Conservation (phyloP, 2,113 vertebrate genomes). For the Amphiprion percula region DNA sequence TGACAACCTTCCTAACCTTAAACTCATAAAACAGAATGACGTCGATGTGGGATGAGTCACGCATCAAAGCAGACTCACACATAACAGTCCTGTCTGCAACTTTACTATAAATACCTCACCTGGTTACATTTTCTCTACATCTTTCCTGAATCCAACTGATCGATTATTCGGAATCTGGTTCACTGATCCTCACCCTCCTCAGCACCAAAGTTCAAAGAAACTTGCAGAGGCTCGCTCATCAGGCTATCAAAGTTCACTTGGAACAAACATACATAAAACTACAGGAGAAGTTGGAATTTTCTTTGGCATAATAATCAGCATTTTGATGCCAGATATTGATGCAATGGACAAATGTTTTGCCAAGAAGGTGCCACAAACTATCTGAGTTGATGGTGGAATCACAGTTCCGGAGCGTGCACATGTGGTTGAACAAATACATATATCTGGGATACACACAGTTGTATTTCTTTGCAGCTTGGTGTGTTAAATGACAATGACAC, state of each 20-base stretch:
- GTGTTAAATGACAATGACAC: conserved; percentile 79
- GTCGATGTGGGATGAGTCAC: conserved; percentile 44
- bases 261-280: conserved; percentile 6
- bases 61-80: conserved; percentile 47
- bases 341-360: conserved; percentile 57
- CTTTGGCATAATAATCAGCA: conserved; percentile 18
- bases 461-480: conserved; percentile 39
- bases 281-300: conserved; percentile 24
- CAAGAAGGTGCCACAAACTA: conserved; percentile 61
- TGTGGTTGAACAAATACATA: conserved; percentile 7
- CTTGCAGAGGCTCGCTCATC: conserved; percentile 42
- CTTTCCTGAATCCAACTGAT: conserved; percentile 22
- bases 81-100: conserved; percentile 42
- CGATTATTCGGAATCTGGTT: conserved; percentile 24
- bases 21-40: conserved; percentile 23
- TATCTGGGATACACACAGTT: conserved; percentile 18
- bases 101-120: conserved; percentile 54
- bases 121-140: conserved; percentile 23
- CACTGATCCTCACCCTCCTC: conserved; percentile 17
- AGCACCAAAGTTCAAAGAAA: conserved; percentile 24
- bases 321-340: conserved; percentile 50
- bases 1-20: conserved; percentile 13
- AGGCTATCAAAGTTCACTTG: conserved; percentile 21
- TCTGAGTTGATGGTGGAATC: conserved; percentile 27
- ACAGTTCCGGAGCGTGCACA: conserved; percentile 1